Percentiles rank a stretch among this genome's conserved stretches.
Conservation (phyloP, 30 jellyfish, hydroid and myxozoan genomes). For the Sanderia malayensis region DNA sequence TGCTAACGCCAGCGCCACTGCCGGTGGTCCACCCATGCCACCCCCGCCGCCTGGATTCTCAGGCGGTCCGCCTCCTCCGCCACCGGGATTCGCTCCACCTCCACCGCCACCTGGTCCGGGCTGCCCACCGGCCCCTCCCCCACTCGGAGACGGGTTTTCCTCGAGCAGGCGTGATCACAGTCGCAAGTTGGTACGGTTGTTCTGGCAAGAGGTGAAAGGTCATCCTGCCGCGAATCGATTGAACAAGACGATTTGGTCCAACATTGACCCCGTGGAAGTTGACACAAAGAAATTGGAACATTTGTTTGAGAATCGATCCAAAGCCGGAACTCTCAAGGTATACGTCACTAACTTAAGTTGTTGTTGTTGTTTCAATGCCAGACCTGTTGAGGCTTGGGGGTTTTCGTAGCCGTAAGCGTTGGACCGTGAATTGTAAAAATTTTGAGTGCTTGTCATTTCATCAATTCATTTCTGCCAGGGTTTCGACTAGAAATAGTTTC, state of each 20-base stretch:
- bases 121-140: constrained; percentile 77
- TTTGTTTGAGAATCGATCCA: constrained; percentile 89
- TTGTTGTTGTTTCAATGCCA: too few relatives aligned
- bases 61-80: constrained; percentile 85
- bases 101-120: constrained; percentile 96
- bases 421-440: too few relatives aligned
- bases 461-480: too few relatives aligned
- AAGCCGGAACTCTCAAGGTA: constrained; percentile 78
- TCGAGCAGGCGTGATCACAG: constrained; percentile 52
- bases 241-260: constrained; percentile 86
- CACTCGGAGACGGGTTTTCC: constrained; percentile 50
- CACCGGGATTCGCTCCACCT: constrained; percentile 73
- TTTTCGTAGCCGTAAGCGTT: too few relatives aligned
- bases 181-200: constrained; percentile 89
- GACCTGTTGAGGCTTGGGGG: too few relatives aligned
- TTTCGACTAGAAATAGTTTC: too few relatives aligned
- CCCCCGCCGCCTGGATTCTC: constrained; percentile 80
- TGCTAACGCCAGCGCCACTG: constrained; percentile 17
- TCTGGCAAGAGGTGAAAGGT: constrained; percentile 94
- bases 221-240: constrained; percentile 46
- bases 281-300: constrained; percentile 97
- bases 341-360: too few relatives aligned
- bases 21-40: constrained; percentile 78
- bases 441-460: too few relatives aligned
- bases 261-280: constrained; percentile 79